Base-by-base conservation (phyloP, 2,888 invertebrate species). In the Spodoptera picta region DNA sequence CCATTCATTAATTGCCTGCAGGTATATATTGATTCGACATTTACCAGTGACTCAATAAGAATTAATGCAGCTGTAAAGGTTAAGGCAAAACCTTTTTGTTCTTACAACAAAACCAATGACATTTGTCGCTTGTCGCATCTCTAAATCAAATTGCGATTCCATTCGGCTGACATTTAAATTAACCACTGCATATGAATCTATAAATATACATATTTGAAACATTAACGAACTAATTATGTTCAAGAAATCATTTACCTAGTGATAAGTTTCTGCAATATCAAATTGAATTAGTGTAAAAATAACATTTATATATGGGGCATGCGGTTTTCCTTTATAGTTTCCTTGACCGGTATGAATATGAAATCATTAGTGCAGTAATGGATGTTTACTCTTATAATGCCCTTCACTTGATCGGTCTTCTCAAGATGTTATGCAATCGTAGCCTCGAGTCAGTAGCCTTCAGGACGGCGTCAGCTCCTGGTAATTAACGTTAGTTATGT, bases 301-400 rank as follows among this genome's bases (percentile, higher is more conserved):
- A 80, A 73, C 52, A 58, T 44, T 52, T 66, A 69, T 60, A 75
- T 60, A 72, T 75, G 63, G 73, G 70, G 65, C 69, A 77, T 80
- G 83, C 81, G 82, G 83, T 88, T 89, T 91, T 90, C 83, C 85
- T 87, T 81, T 77, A 75, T 60, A 65, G 85, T 90, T 90, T 89
- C 92, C 92, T 92, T 93, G 92, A 92, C 91, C 91, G 84, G 82
- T 86, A 91, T 92, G 91, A 92, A 90, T 86, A 91, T 92, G 91
- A 92, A 90, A 91, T 92, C 91, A 91, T 90, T 90, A 80, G 71
- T 83, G 80, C 77, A 80, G 83, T 81, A 84, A 86, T 79, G 83
- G 88, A 83, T 91, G 87, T 90, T 91, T 90, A 86, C 88, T 87
- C 86, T 88, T 77, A 82, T 81, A 75, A 79, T 85, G 91, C 87